Base-by-base conservation (phyloP, 2,888 invertebrate genomes). In the Chrysolina haemoptera region DNA sequence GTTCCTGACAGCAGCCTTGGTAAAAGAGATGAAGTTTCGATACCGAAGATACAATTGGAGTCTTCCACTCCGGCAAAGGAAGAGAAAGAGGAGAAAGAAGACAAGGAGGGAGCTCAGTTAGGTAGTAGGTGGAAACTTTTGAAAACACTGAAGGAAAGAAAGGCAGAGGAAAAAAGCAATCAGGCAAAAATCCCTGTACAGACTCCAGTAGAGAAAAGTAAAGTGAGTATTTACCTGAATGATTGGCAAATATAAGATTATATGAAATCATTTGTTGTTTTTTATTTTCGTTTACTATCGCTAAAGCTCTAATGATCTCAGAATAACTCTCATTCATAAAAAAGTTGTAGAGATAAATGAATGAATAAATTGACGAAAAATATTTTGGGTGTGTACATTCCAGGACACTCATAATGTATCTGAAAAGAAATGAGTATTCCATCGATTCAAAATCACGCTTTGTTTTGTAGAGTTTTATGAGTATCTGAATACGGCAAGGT, bases 81-180 rank as follows among this genome's bases (percentile, higher is more conserved):
- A 53, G 86, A 87, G 73, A 87, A 86, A 14, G 86, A 86, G 50
- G 86, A 87, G 73, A 87, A 86, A 14, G 77, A 77, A 1, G 86
- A 89, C 16, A 92, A 74, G 46, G 71, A 70, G 12, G 86, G 89
- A 14, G 92, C 91, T 12, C 91, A 93, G 55, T 90, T 93, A 68
- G 94, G 95, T 10, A 96, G 96, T 85, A 96, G 96, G 87, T 97
- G 97, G 97, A 96, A 96, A 86, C 90, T 97, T 62, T 88, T 97
- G 2, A 97, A 96, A 88, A 96, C 96, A 0, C 88, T 97, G 40
- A 96, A 96, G 86, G 96, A 97, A 83, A 91, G 94, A 76, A 96
- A 97, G 89, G 95, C 96, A 3, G 96, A 96, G 87, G 96, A 96
- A 83, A 95, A 93, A 86, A 91, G 90, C 83, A 93, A 93, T 82